phyloP scores from a whole-genome alignment of 2,888 invertebrate genomes.

The Lithophane socia region DNA sequence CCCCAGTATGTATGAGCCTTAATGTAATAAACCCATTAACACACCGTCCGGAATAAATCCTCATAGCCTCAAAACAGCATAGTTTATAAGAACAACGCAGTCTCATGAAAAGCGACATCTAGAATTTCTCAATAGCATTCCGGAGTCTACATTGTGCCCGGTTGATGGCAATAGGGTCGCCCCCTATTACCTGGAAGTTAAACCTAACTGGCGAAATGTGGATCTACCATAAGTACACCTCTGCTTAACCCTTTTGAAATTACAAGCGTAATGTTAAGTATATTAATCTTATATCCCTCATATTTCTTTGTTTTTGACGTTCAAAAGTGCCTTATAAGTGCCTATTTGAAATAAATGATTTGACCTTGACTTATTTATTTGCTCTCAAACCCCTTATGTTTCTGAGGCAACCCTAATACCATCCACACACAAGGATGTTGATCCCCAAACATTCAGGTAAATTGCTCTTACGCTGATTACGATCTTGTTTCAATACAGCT shows the following conservation, averaged over 20 bases:
- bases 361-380: background rate
- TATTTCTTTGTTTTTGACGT: too few species aligned
- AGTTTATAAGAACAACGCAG: too few species aligned
- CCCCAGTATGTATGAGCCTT: too few species aligned
- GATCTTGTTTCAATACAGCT: slow-evolving; percentile 31
- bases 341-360: background rate
- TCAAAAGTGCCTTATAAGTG: too few species aligned
- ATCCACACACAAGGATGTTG: slow-evolving; percentile 18
- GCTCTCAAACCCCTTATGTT: background rate
- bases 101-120: too few species aligned
- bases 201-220: background rate
- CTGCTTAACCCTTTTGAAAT: background rate
- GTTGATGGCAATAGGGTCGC: background rate
- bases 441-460: slow-evolving; percentile 48
- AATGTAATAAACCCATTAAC: too few species aligned
- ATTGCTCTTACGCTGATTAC: slow-evolving; percentile 60
- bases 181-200: background rate
- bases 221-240: too few species aligned
- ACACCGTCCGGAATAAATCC: too few species aligned
- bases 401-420: slow-evolving; percentile 41
- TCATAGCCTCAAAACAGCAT: too few species aligned
- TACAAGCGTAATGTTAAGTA: background rate
- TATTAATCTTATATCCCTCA: too few species aligned
- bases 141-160: background rate
- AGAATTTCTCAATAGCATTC: background rate